Evolutionary conservation across 2,797 vertebrate species (phyloP).

Genomic region (Scleropages formosus): DNA sequence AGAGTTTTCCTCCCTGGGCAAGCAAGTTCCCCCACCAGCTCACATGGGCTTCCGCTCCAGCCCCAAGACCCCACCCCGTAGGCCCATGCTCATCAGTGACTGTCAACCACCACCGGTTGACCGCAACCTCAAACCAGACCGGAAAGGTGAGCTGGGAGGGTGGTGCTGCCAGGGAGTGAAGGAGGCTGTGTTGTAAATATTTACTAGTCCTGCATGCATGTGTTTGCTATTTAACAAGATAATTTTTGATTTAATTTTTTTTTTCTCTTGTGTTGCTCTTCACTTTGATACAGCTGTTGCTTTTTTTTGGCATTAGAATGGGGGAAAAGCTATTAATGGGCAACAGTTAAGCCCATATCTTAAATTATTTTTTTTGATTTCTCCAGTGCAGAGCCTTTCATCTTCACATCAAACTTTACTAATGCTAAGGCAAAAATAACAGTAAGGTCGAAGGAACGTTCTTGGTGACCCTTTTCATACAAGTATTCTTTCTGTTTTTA

Average conservation of each 20-base stretch:
- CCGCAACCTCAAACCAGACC: constrained; percentile 96
- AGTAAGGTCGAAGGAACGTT: not conserved
- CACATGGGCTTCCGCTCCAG: constrained; percentile 98
- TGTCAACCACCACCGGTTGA: constrained; percentile 95
- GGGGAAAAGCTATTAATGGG: too few species aligned
- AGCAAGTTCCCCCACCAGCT: constrained; percentile 95
- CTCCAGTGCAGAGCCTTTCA: too few species aligned
- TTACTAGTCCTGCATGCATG: not conserved
- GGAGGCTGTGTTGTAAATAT: not conserved
- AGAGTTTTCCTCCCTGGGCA: constrained; percentile 94
- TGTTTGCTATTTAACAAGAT: not conserved
- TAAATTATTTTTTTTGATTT: too few species aligned
- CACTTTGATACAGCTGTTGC: too few species aligned
- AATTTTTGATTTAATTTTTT: too few species aligned
- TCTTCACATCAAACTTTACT: too few species aligned
- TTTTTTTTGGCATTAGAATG: too few species aligned
- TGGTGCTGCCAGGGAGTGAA: constrained; percentile 17
- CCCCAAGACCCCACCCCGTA: constrained; percentile 92
- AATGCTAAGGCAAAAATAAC: not conserved
- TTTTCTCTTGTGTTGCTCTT: too few species aligned
- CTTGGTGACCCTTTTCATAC: constrained; percentile 9
- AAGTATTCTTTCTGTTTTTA: constrained; percentile 44
- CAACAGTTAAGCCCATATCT: too few species aligned
- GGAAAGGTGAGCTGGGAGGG: constrained; percentile 83
- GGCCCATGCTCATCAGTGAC: constrained; percentile 80